phyloP scores from a whole-genome alignment of 2,888 invertebrate genomes.

The Chirona hameri region DNA sequence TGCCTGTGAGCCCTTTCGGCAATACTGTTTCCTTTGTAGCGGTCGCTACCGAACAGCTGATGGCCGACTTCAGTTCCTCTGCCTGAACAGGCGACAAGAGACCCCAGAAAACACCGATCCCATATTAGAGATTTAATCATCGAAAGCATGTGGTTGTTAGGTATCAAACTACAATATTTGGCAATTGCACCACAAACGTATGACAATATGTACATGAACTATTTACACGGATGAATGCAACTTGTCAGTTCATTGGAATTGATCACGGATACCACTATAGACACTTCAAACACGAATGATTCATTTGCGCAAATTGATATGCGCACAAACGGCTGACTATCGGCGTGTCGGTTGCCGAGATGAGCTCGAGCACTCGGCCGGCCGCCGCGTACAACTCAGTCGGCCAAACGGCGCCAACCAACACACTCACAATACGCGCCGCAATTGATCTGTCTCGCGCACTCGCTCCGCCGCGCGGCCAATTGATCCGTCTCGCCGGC shows the following conservation, averaged over 20 bases:
- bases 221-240: conserved; percentile 22
- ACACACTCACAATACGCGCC: neutral
- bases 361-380: neutral
- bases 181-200: conserved; percentile 25
- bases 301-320: neutral
- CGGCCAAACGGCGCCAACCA: neutral
- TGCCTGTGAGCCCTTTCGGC: too few species aligned
- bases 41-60: too few species aligned
- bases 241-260: conserved; percentile 26
- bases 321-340: neutral
- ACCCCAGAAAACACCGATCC: neutral
- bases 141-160: conserved; percentile 26
- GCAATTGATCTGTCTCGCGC: neutral
- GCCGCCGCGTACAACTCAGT: neutral
- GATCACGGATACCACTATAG: neutral
- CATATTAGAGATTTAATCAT: conserved; percentile 28
- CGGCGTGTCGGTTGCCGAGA: neutral
- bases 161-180: conserved; percentile 22
- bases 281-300: neutral
- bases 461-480: neutral
- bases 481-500: neutral
- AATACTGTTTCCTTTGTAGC: too few species aligned
- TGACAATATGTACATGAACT: conserved; percentile 13
- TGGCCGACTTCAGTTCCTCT: too few species aligned
- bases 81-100: too few species aligned